Conservation (phyloP, 1,140 invertebrate species). For the Neodiprion fabricii region DNA sequence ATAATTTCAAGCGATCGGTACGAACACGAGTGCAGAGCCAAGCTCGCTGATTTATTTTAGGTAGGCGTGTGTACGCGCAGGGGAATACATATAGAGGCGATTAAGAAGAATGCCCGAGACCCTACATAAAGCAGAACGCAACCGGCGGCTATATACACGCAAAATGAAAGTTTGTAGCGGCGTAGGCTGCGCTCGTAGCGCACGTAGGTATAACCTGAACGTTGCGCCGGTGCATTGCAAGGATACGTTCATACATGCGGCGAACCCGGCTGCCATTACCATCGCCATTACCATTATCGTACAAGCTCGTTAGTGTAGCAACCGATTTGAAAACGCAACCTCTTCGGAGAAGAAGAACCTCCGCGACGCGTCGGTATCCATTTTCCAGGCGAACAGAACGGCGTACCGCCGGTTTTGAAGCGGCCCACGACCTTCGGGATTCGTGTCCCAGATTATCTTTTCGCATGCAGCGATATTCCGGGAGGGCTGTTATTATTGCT, state of each 20-base stretch:
- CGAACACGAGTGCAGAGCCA: too few relatives aligned
- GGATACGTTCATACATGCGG: neutral
- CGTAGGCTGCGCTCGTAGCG: too few relatives aligned
- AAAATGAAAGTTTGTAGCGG: constrained; percentile 1
- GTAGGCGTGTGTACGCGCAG: neutral
- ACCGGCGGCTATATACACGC: neutral
- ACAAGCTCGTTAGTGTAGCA: constrained; percentile 5
- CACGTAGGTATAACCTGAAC: too few relatives aligned
- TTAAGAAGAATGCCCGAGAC: neutral
- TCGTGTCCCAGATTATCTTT: neutral
- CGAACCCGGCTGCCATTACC: neutral
- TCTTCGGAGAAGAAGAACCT: constrained; percentile 1
- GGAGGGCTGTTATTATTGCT: neutral
- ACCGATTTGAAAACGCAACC: constrained; percentile 1
- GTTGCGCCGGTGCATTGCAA: neutral
- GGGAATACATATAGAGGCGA: neutral
- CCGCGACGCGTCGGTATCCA: neutral
- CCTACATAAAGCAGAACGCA: neutral
- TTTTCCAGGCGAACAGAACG: neutral
- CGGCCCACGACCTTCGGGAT: neutral
- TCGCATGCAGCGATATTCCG: neutral
- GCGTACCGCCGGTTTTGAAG: neutral
- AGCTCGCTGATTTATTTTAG: neutral
- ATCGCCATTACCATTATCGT: neutral
- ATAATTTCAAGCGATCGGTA: too few relatives aligned